A percentile compares a stretch with the other conserved stretches of the same genome.
Evolutionary conservation across 2,113 vertebrate species (phyloP).

Genomic region (Bothrops jararaca): DNA sequence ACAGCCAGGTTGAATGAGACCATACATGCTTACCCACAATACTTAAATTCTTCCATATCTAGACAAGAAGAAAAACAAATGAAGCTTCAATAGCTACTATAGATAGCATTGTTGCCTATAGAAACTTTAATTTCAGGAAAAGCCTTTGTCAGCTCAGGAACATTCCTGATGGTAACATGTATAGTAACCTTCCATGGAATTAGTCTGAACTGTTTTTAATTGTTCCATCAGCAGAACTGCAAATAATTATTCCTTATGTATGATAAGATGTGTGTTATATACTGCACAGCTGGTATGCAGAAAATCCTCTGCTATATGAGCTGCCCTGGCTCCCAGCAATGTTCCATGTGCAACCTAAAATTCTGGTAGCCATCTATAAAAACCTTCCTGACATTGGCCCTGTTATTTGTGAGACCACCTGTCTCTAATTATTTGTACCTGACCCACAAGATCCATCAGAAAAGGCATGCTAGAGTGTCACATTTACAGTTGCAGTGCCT

Average conservation of each 20-base stretch:
- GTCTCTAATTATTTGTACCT: background rate
- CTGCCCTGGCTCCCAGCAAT: background rate
- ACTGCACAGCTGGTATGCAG: slow-evolving; percentile 59
- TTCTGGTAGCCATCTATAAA: background rate
- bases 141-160: slow-evolving; percentile 46
- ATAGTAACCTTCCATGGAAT: slow-evolving; percentile 48
- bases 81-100: background rate
- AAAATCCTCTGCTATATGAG: slow-evolving; percentile 16
- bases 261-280: slow-evolving; percentile 54
- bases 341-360: background rate
- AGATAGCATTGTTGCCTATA: background rate
- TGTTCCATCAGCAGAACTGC: slow-evolving; percentile 49
- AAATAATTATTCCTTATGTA: slow-evolving; percentile 52
- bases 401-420: background rate
- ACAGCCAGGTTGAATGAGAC: background rate
- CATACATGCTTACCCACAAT: background rate
- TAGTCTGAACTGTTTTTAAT: slow-evolving; percentile 52
- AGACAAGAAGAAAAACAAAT: slow-evolving; percentile 36
- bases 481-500: background rate
- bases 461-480: background rate
- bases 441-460: background rate
- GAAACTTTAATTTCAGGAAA: slow-evolving; percentile 43
- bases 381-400: background rate
- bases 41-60: background rate
- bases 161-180: slow-evolving; percentile 28